phyloP scores from a whole-genome alignment of 2,113 vertebrate species.

The Pyrgilauda ruficollis region DNA sequence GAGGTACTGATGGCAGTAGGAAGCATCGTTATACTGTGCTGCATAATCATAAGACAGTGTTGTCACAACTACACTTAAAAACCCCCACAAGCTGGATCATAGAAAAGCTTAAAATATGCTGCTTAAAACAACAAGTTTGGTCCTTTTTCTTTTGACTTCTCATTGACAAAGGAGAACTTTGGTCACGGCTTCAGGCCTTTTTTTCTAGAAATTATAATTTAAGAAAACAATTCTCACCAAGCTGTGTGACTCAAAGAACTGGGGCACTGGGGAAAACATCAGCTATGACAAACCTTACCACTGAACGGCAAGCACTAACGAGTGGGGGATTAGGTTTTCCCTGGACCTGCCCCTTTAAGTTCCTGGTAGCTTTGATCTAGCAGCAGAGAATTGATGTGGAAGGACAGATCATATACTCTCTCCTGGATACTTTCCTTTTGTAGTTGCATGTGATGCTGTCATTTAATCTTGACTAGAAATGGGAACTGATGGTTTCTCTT shows the following conservation, averaged over 20 bases:
- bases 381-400: background rate
- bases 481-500: background rate
- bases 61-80: background rate
- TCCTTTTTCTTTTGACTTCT: background rate
- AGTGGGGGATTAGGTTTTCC: background rate
- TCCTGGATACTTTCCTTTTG: background rate
- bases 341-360: background rate
- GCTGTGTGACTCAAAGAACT: background rate
- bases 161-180: background rate
- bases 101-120: background rate
- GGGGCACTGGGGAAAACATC: background rate
- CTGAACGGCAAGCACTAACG: background rate
- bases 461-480: background rate
- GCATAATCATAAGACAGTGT: rapidly evolving
- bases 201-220: background rate
- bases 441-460: background rate
- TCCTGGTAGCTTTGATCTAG: conserved; percentile 4
- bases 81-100: background rate
- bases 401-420: background rate
- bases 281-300: background rate
- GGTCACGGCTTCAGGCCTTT: background rate
- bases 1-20: background rate
- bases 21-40: background rate
- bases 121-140: background rate
- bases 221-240: background rate